Base-by-base conservation (phyloP, 1,140 invertebrate species). In the Drosophila busckii region DNA sequence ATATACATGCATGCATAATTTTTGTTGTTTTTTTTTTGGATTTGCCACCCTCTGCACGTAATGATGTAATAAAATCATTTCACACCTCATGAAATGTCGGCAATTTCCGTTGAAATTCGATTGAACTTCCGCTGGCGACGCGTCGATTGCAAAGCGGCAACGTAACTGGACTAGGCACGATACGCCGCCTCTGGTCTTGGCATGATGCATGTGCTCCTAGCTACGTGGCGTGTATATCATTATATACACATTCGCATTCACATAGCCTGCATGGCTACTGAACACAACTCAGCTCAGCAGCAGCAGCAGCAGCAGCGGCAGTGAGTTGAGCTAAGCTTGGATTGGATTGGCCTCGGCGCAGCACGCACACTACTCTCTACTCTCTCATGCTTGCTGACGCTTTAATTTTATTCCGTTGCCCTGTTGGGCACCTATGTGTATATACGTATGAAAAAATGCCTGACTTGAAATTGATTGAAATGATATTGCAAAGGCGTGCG, bases 31-130 rank as follows among this genome's bases (percentile, higher is more conserved):
- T 19, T 40, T 31, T 53, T 37, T 59, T 60, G n/a, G n/a, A n/a
- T 60, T 44, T 53, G 40, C 35, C 69, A 32, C 61, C 42, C 55
- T 49, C 67, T 78, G 80, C 70, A 80, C 69, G 73, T 84, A 84
- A 84, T 84, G 80, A 84, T 84, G 80, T 84, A 84, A 84, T 84
- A 84, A 84, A 84, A 84, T 84, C 80, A 84, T 84, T 84, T 84
- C 80, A 84, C 80, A 84, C 80, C 80, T 84, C 80, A 84, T 84
- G 80, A 84, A 84, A 84, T 84, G 80, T 70, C 70, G 80, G 82
- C 73, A 84, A 84, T 84, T 84, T 84, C 80, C 80, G 80, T 67
- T 70, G 60, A 84, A 84, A 84, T 84, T 84, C 73, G 66, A 84
- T 84, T 75, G 82, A 84, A 80, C 69, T 84, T 84, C 80, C 80